phyloP scores from a whole-genome alignment of 1,140 invertebrate species.

The Lutraria rhynchaena region DNA sequence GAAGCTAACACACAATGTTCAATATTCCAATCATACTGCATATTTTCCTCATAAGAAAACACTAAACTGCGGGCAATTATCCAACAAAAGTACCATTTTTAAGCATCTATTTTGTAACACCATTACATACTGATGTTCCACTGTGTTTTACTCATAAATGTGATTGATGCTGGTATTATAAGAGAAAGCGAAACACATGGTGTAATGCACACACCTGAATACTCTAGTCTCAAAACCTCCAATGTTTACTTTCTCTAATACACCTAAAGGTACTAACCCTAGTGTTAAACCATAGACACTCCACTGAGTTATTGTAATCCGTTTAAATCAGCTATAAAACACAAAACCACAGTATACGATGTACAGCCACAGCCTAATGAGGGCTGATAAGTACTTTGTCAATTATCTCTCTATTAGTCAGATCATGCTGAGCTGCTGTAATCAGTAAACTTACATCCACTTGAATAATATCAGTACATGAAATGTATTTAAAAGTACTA shows the following conservation, averaged over 20 bases:
- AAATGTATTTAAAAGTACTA: too few species aligned
- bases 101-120: constrained; percentile 43
- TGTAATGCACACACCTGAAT: constrained; percentile 19
- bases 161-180: not conserved
- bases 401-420: too few species aligned
- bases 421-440: too few species aligned
- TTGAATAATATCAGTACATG: too few species aligned
- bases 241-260: constrained; percentile 29
- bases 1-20: not conserved
- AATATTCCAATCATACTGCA: constrained; percentile 32
- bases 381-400: too few species aligned
- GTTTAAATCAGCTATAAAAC: too few species aligned
- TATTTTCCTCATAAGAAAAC: constrained; percentile 25
- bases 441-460: too few species aligned
- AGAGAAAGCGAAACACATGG: constrained; percentile 24
- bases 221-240: not conserved
- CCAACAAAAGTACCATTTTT: constrained; percentile 31
- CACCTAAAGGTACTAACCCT: constrained; percentile 15
- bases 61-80: constrained; percentile 9
- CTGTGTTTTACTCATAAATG: constrained; percentile 4
- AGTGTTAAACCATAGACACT: too few species aligned
- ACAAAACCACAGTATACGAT: too few species aligned
- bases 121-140: not conserved
- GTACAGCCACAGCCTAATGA: too few species aligned
- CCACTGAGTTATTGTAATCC: too few species aligned